These are phyloP conservation scores for Oopsacas minuta DNA, from an alignment of 37 sponge, comb jelly and placozoan species.

Conservation along the genomic window DNA sequence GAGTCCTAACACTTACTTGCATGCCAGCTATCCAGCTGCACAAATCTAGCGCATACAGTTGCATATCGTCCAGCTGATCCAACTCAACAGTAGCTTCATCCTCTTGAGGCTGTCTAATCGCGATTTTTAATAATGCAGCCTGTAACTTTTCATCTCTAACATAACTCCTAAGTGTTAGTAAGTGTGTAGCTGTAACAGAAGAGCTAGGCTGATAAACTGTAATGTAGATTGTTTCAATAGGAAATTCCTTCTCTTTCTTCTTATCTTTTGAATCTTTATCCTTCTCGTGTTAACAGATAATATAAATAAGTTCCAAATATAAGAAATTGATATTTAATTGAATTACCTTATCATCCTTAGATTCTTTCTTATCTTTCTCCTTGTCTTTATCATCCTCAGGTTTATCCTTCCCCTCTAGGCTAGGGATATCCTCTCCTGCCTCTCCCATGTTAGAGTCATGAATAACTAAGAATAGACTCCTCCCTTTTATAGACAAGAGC, in stretches of 20 bases:
- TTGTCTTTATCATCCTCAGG: neutral
- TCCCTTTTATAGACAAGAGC: neutral
- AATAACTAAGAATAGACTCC: neutral
- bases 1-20: no score
- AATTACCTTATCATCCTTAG: neutral
- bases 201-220: neutral
- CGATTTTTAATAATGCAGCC: neutral
- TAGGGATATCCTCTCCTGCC: neutral
- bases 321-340: no score
- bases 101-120: neutral
- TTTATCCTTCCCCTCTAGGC: neutral
- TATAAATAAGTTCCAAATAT: neutral
- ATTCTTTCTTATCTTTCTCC: neutral
- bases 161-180: neutral
- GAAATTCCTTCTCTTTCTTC: constrained; percentile 17
- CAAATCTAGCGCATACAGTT: neutral
- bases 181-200: neutral
- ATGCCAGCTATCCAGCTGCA: constrained; percentile 15
- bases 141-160: neutral
- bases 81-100: neutral
- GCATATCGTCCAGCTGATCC: constrained; percentile 17
- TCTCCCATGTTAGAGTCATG: constrained; percentile 8
- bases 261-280: neutral
- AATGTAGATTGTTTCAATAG: neutral
- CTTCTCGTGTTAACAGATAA: neutral